phyloP scores from a whole-genome alignment of 2,797 vertebrate species.

The Argyrosomus regius region DNA sequence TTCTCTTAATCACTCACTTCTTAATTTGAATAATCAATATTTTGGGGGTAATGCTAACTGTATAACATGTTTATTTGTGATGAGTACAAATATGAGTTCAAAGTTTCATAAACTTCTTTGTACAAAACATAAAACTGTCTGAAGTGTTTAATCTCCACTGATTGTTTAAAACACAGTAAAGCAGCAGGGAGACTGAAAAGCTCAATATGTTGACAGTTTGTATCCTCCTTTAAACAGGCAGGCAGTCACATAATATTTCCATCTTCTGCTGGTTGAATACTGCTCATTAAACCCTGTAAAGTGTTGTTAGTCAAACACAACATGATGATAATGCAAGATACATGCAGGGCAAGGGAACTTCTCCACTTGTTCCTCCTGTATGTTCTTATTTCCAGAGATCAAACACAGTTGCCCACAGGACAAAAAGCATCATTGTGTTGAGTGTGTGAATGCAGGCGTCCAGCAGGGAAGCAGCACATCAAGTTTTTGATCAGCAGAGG shows the following conservation, averaged over 20 bases:
- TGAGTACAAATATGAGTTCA: background rate
- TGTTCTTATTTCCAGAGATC: constrained; percentile 38
- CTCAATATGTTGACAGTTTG: background rate
- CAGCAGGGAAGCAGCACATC: constrained; percentile 17
- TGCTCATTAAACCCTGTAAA: constrained; percentile 8
- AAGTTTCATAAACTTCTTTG: background rate
- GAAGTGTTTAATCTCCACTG: background rate
- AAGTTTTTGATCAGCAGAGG: constrained; percentile 40
- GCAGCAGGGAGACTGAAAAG: background rate
- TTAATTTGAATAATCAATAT: background rate
- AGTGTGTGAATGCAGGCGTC: constrained; percentile 10
- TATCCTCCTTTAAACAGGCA: background rate
- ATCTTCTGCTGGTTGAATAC: constrained; percentile 7
- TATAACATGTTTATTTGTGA: no score
- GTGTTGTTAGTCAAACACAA: constrained; percentile 9
- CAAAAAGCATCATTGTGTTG: constrained; percentile 1
- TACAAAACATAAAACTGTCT: background rate
- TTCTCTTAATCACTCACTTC: background rate
- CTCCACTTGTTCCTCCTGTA: constrained; percentile 17
- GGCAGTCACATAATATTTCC: background rate
- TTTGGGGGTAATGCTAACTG: background rate
- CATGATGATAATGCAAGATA: background rate
- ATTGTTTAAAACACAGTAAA: background rate
- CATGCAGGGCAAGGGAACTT: background rate
- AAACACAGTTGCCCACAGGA: constrained; percentile 26